Percentiles rank a stretch among this genome's conserved stretches.
Evolutionary conservation across 2,797 vertebrate species (phyloP).

Genomic region (Clamator glandarius): DNA sequence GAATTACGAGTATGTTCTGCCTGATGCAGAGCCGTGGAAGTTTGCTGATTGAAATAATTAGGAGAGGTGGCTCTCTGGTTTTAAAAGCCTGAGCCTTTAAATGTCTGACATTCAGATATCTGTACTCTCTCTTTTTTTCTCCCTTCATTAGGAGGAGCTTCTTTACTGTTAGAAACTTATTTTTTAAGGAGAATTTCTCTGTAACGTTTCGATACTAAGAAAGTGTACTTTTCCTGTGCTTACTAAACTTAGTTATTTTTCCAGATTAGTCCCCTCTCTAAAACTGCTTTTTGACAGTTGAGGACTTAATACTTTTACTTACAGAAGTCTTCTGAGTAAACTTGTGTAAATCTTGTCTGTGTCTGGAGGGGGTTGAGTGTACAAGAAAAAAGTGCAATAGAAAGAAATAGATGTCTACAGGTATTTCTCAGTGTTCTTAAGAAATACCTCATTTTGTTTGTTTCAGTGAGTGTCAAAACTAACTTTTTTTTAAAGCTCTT

Average conservation of each 20-base stretch:
- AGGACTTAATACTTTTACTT: not conserved
- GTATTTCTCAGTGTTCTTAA: not conserved
- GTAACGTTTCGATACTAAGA: not conserved
- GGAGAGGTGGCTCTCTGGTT: not conserved
- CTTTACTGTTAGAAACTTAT: not conserved
- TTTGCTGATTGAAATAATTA: not conserved
- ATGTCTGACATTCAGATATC: not conserved
- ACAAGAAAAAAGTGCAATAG: not conserved
- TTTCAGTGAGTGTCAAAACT: not conserved
- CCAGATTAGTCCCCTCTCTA: not conserved
- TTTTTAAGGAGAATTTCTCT: not conserved
- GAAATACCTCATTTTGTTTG: not conserved
- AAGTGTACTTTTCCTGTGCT: not conserved
- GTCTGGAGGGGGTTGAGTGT: not conserved
- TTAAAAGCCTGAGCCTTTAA: not conserved
- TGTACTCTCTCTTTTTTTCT: not conserved
- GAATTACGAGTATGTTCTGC: rapidly evolving
- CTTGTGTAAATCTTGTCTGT: not conserved
- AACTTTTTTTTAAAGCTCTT: not conserved
- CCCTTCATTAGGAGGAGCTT: not conserved
- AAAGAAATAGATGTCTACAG: not conserved
- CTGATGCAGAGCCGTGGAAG: not conserved
- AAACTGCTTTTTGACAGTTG: not conserved
- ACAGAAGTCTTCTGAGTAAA: not conserved
- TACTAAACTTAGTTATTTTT: not conserved